Conservation (phyloP, 2,797 vertebrate genomes). For the Sebastes nivosus region DNA sequence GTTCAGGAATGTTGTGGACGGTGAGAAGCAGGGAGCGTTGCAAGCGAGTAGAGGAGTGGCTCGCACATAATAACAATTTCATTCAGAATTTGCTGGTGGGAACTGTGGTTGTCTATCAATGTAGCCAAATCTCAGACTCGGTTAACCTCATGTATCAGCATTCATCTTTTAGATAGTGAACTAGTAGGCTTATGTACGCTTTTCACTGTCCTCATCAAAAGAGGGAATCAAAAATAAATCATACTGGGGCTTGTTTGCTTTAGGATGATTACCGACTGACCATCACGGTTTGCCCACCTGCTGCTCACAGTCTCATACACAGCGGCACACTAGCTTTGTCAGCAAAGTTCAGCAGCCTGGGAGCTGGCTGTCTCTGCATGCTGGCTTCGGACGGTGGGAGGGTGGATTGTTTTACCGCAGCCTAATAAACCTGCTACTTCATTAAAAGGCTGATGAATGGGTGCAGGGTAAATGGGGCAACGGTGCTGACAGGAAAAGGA, state of each 20-base stretch:
- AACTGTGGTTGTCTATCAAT: not conserved
- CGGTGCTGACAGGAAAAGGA: conserved; percentile 63
- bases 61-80: not conserved
- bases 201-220: not conserved
- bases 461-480: conserved; percentile 47
- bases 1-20: not conserved
- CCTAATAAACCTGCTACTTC: conserved; percentile 73
- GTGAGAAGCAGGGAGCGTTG: not conserved
- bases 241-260: not conserved
- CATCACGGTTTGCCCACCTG: conserved; percentile 36
- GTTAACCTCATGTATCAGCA: not conserved
- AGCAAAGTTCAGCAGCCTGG: conserved; percentile 47
- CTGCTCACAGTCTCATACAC: conserved; percentile 10
- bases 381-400: conserved; percentile 19
- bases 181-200: not conserved
- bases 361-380: conserved; percentile 42
- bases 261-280: conserved; percentile 3
- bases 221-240: not conserved
- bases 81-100: not conserved
- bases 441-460: conserved; percentile 73
- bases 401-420: conserved; percentile 67
- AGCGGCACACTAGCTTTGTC: conserved; percentile 44
- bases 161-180: not conserved
- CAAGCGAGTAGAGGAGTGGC: not conserved
- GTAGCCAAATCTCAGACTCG: not conserved